Evolutionary conservation across 2,888 invertebrate species (phyloP).

Genomic region (Lasius fuliginosus): DNA sequence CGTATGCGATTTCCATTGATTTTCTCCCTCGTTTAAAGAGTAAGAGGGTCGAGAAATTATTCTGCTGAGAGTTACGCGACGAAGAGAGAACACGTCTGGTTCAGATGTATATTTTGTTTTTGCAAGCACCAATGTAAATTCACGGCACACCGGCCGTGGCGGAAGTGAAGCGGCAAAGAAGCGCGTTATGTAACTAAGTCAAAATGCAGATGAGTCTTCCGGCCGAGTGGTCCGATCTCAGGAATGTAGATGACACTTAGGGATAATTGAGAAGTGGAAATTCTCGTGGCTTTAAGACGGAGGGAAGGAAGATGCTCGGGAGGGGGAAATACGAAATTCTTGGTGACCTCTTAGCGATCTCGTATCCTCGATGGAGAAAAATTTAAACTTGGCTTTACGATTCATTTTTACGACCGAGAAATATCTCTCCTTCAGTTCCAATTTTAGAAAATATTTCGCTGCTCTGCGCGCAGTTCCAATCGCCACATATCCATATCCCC

Average conservation of each 20-base stretch:
- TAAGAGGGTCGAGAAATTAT: conserved; percentile 56
- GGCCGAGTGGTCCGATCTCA: conserved; percentile 13
- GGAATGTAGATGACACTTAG: conserved; percentile 61
- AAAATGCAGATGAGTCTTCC: conserved; percentile 52
- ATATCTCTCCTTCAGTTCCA: neutral
- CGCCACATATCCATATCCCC: neutral
- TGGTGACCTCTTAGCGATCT: neutral
- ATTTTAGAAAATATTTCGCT: conserved; percentile 11
- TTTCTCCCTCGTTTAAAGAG: neutral
- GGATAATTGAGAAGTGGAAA: conserved; percentile 61
- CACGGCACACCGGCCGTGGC: neutral
- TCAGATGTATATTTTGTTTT: neutral
- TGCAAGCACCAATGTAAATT: conserved; percentile 1
- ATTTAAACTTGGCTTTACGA: neutral
- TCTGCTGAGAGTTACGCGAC: neutral
- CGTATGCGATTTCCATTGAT: conserved; percentile 2
- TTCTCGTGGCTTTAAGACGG: conserved; percentile 44
- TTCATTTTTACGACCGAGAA: neutral
- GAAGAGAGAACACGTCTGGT: conserved; percentile 1
- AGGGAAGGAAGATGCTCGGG: neutral
- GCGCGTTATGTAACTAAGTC: conserved; percentile 30
- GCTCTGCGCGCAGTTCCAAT: neutral
- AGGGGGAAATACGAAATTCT: neutral
- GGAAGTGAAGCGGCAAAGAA: conserved; percentile 15
- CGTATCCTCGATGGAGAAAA: neutral